These are phyloP conservation scores for Lysandra coridon DNA, from an alignment of 2,888 invertebrate genomes.

Conservation along the genomic window DNA sequence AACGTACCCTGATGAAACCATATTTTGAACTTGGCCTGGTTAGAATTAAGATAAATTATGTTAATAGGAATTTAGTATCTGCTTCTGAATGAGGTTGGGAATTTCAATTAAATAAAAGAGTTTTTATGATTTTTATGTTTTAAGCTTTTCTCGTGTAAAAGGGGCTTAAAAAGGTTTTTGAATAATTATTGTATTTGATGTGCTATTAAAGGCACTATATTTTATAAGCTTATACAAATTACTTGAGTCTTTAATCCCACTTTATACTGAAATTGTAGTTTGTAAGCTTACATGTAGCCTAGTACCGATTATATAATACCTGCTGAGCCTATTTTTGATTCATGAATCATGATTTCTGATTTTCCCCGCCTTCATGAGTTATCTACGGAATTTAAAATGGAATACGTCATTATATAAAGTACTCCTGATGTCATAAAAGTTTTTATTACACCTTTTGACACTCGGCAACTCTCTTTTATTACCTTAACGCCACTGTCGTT, in stretches of 20 bases:
- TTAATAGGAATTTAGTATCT: constrained; percentile 14
- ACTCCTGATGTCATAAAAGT: constrained; percentile 3
- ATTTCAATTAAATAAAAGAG: background rate
- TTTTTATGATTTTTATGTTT: background rate
- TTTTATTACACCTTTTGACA: constrained; percentile 14
- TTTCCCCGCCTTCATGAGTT: background rate
- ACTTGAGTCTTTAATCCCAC: too few relatives aligned
- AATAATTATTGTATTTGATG: too few relatives aligned
- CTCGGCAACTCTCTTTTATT: constrained; percentile 21
- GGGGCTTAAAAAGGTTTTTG: too few relatives aligned
- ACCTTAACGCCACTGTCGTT: constrained; percentile 6
- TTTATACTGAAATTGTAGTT: too few relatives aligned
- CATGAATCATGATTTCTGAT: background rate
- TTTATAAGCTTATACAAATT: too few relatives aligned
- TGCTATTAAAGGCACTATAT: too few relatives aligned
- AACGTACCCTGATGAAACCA: constrained; percentile 41
- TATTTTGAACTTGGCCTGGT: constrained; percentile 26
- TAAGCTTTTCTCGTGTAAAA: too few relatives aligned
- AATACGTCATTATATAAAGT: constrained; percentile 4
- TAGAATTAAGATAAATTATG: constrained; percentile 33
- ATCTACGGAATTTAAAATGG: constrained; percentile 8
- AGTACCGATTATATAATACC: background rate
- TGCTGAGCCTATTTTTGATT: background rate
- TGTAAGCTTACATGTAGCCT: too few relatives aligned
- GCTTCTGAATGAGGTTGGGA: background rate